phyloP scores from a whole-genome alignment of 2,888 invertebrate genomes.

The Brenthis ino region DNA sequence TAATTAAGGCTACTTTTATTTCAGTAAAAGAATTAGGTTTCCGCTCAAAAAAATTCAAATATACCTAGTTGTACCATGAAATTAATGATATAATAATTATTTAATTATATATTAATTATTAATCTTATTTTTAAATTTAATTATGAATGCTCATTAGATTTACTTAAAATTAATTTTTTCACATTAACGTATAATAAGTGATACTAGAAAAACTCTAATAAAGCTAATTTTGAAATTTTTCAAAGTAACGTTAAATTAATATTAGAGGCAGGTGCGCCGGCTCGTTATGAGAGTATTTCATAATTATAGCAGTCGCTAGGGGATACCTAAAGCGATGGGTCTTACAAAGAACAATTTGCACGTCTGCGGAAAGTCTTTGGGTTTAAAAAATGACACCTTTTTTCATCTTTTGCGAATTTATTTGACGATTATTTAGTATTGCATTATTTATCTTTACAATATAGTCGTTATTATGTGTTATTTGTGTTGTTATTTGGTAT shows the following conservation, averaged over 20 bases:
- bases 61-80: too few species aligned
- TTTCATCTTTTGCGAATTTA: slow-evolving; percentile 36
- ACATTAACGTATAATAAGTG: slow-evolving; percentile 20
- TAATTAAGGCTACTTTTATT: too few species aligned
- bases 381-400: slow-evolving; percentile 40
- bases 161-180: slow-evolving; percentile 3
- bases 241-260: slow-evolving; percentile 44
- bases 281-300: slow-evolving; percentile 45
- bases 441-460: slow-evolving; percentile 9
- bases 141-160: background rate
- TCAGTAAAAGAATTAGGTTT: too few species aligned
- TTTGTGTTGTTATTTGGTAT: background rate
- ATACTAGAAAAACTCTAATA: slow-evolving; percentile 35
- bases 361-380: slow-evolving; percentile 37
- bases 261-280: slow-evolving; percentile 45
- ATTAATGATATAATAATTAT: too few species aligned
- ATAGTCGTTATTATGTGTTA: slow-evolving; percentile 6
- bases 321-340: slow-evolving; percentile 44
- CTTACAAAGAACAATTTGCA: slow-evolving; percentile 47
- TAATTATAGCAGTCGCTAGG: slow-evolving; percentile 43
- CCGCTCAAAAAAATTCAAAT: too few species aligned
- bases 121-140: too few species aligned
- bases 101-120: too few species aligned
- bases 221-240: slow-evolving; percentile 41
- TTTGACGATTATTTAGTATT: slow-evolving; percentile 44